Evolutionary conservation across 2,888 invertebrate genomes (phyloP), one percentile per base, ranked within the genome.

Genomic region (Drosophila aldrichi): DNA sequence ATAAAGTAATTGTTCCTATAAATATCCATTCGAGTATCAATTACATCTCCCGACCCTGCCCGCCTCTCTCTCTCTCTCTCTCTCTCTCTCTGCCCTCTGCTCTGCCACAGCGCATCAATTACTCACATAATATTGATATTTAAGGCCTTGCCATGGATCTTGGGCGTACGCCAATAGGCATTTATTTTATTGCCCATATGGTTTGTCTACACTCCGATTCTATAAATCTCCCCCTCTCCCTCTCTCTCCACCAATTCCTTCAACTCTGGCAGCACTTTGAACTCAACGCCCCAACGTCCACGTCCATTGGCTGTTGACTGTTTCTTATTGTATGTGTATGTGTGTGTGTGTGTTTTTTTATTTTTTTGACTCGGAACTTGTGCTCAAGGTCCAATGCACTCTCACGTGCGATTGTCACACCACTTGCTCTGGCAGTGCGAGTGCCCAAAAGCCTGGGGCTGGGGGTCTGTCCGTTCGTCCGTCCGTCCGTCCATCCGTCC

Each of bases 371-470:
- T 52, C 58, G 36, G 38, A 65, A 64, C 70, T 78, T 62, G 59
- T 60, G 52, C 46, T 57, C 70, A 73, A 75, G 75, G 78, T 78
- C 79, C 72, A 75, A 72, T 86, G 88, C 81, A 88, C 88, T 88
- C 81, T 85, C 70, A 79, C 82, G 85, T 88, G 85, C 82, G 85
- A 82, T 85, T 88, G 88, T 85, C 82, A 86, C 88, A 86, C 85
- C 82, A 86, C 70, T 81, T 70, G 79, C 73, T 67, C 73, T 67
- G 68, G 72, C 56, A 70, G 79, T 56, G 55, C 55, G 55, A 43
- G 55, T 64, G 51, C 2, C 36, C 55, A 46, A 49, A 60, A 61
- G 57, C 72, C 44, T 49, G 73, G 69, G 66, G 38, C 56, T 46
- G 59, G 49, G 61, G 71, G 56, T 56, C 55, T 57, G 64, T 56